phyloP scores from a whole-genome alignment of 2,113 vertebrate genomes.

The Mustelus asterias region DNA sequence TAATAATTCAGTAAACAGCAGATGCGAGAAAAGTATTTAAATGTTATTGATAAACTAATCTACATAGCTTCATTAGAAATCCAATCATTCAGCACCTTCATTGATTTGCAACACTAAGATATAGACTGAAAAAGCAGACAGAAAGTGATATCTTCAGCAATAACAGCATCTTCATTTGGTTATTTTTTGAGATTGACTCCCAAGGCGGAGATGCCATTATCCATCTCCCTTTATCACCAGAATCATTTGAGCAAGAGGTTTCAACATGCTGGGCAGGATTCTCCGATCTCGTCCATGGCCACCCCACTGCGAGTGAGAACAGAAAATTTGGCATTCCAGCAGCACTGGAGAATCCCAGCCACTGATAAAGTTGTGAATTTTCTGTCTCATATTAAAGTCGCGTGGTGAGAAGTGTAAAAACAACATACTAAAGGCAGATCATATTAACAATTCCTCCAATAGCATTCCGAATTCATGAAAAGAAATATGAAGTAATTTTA shows the following conservation, averaged over 20 bases:
- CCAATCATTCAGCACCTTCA: conserved; percentile 67
- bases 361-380: too few relatives aligned
- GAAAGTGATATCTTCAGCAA: conserved; percentile 43
- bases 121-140: conserved; percentile 43
- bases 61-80: conserved; percentile 69
- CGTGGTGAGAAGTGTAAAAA: too few relatives aligned
- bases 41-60: conserved; percentile 87
- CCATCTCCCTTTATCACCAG: conserved; percentile 68
- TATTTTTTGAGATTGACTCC: conserved; percentile 39
- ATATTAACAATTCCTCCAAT: too few relatives aligned
- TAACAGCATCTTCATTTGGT: conserved; percentile 43
- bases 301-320: too few relatives aligned
- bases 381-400: too few relatives aligned
- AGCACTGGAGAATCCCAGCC: too few relatives aligned
- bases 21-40: conserved; percentile 88
- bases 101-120: conserved; percentile 54
- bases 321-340: too few relatives aligned
- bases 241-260: conserved; percentile 67
- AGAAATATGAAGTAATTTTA: too few relatives aligned
- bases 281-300: too few relatives aligned
- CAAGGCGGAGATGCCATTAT: conserved; percentile 45
- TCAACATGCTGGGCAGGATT: conserved; percentile 42
- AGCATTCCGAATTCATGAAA: too few relatives aligned
- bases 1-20: conserved; percentile 86
- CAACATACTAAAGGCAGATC: too few relatives aligned